These are phyloP conservation scores for Sphaeridia pumilis DNA, from an alignment of 2,888 invertebrate genomes.

Conservation along the genomic window DNA sequence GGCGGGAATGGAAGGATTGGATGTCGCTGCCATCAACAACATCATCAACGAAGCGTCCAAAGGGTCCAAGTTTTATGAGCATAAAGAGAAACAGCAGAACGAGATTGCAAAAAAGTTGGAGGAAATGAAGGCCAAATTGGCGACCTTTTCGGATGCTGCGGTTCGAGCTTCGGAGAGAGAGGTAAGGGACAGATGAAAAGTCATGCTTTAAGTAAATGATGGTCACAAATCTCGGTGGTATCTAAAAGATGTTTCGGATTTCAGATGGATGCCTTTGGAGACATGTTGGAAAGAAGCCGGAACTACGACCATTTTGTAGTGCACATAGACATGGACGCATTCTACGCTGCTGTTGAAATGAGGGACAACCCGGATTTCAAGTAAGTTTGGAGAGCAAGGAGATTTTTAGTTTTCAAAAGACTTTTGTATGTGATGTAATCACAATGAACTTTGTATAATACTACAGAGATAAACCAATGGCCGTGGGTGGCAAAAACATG, in stretches of 20 bases:
- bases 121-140: constrained; percentile 38
- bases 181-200: constrained; percentile 31
- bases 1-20: constrained; percentile 38
- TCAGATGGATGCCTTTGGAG: constrained; percentile 42
- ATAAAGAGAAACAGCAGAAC: constrained; percentile 44
- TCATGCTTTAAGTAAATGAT: neutral
- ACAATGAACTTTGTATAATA: constrained; percentile 2
- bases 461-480: constrained; percentile 45
- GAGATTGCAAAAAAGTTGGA: constrained; percentile 42
- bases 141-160: constrained; percentile 38
- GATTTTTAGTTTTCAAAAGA: neutral
- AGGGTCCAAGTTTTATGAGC: constrained; percentile 46
- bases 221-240: neutral
- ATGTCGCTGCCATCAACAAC: constrained; percentile 38
- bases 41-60: constrained; percentile 41
- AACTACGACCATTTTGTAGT: constrained; percentile 44
- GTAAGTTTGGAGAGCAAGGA: constrained; percentile 16
- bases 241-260: constrained; percentile 6
- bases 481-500: constrained; percentile 48
- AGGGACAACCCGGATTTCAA: constrained; percentile 40
- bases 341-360: constrained; percentile 51
- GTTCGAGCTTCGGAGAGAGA: constrained; percentile 36
- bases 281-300: constrained; percentile 40
- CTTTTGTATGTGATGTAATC: neutral
- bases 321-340: constrained; percentile 53